Percentiles rank a stretch among this genome's conserved stretches.
Evolutionary conservation across 2,888 invertebrate species (phyloP).

Genomic region (Scaptomyza reducta): DNA sequence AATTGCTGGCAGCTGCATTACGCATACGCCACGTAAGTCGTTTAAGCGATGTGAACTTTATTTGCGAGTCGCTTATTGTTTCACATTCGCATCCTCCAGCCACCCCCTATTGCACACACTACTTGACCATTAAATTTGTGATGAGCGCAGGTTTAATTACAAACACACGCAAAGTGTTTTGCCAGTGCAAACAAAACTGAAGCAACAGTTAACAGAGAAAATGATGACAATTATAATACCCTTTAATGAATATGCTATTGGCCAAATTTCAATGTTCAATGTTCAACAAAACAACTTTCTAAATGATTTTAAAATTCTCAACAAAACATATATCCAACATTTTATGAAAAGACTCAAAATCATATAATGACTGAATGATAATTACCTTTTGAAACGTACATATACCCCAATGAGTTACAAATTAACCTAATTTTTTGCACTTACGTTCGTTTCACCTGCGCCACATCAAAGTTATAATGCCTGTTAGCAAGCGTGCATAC

Average conservation of each 20-base stretch:
- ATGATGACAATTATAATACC: constrained; percentile 5
- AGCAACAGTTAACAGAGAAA: neutral
- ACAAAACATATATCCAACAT: too few species aligned
- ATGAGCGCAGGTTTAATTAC: constrained; percentile 65
- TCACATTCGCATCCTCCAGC: neutral
- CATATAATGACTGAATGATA: too few species aligned
- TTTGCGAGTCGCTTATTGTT: constrained; percentile 7
- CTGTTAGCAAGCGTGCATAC: constrained; percentile 6
- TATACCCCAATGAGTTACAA: neutral
- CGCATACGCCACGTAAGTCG: constrained; percentile 52
- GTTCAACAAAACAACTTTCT: too few species aligned
- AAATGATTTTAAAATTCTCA: too few species aligned
- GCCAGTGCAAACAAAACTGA: constrained; percentile 21
- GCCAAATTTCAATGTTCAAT: too few species aligned
- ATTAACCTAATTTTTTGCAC: neutral
- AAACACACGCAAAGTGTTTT: constrained; percentile 44
- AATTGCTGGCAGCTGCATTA: constrained; percentile 35
- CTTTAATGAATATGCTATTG: constrained; percentile 7
- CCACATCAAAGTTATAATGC: constrained; percentile 10
- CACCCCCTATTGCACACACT: neutral
- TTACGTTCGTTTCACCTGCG: constrained; percentile 1
- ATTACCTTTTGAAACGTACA: neutral
- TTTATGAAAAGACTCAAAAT: too few species aligned
- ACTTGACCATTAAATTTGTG: constrained; percentile 65
- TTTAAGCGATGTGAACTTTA: constrained; percentile 11